A percentile compares a stretch with the other conserved stretches of the same genome.
Conservation (phyloP, 2,113 vertebrate genomes). For the Sebastes schlegelii region DNA sequence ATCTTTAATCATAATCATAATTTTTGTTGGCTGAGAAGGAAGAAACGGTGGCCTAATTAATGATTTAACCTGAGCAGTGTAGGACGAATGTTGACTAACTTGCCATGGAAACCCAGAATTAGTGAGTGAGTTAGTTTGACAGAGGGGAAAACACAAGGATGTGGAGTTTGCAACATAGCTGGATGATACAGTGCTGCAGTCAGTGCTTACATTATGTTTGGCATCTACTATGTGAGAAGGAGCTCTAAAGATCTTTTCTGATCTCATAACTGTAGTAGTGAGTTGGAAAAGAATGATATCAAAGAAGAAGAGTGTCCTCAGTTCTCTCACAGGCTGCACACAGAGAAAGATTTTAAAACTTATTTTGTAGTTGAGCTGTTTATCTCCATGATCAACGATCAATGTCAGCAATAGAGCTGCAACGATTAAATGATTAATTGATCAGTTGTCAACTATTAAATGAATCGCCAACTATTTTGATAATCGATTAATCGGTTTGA, state of each 20-base stretch:
- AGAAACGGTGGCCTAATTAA: neutral
- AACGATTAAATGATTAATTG: neutral
- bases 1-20: neutral
- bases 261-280: neutral
- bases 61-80: neutral
- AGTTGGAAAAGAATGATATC: conserved; percentile 7
- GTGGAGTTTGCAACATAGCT: neutral
- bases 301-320: neutral
- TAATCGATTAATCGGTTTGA: too few relatives aligned
- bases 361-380: conserved; percentile 7
- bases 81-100: neutral
- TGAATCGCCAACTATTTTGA: too few relatives aligned
- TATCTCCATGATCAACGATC: neutral
- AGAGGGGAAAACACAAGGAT: neutral
- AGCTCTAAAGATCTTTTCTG: neutral
- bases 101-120: neutral
- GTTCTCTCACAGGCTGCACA: neutral
- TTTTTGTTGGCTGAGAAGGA: neutral
- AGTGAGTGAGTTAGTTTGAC: neutral
- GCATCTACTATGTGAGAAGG: neutral
- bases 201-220: neutral
- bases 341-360: neutral
- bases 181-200: conserved; percentile 11
- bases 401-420: neutral
- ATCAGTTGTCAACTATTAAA: too few relatives aligned